Evolutionary conservation across 2,113 vertebrate species (phyloP).

Genomic region (Ciconia stormi): DNA sequence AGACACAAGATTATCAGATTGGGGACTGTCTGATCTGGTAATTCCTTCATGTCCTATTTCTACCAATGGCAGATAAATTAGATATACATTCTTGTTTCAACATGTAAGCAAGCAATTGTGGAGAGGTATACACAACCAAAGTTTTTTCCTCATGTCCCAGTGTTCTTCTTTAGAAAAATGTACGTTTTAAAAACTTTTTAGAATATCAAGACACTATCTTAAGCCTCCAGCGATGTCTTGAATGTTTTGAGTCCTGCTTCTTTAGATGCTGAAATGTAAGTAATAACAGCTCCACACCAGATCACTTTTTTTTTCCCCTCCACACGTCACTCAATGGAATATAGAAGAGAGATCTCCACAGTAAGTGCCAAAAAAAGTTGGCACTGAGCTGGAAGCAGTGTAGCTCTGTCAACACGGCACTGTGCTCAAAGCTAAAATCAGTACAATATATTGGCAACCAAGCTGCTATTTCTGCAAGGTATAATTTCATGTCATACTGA

Average conservation of each 20-base stretch:
- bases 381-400: not conserved
- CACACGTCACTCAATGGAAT: not conserved
- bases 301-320: rapidly evolving
- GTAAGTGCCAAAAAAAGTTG: not conserved
- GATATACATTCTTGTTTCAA: not conserved
- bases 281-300: not conserved
- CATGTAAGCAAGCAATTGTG: not conserved
- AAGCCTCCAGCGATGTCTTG: not conserved
- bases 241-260: not conserved
- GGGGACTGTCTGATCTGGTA: conserved; percentile 22
- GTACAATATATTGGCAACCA: not conserved
- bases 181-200: not conserved
- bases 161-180: not conserved
- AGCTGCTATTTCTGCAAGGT: not conserved
- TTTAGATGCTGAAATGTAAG: not conserved
- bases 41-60: conserved; percentile 36
- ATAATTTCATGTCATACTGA: not conserved
- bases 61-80: not conserved
- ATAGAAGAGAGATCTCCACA: not conserved
- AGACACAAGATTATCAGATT: conserved; percentile 23
- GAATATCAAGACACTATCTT: not conserved
- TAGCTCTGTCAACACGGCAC: not conserved
- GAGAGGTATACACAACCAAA: not conserved
- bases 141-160: not conserved
- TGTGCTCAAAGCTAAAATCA: not conserved